phyloP scores from a whole-genome alignment of 2,888 invertebrate genomes.

The Schrankia costaestrigalis region DNA sequence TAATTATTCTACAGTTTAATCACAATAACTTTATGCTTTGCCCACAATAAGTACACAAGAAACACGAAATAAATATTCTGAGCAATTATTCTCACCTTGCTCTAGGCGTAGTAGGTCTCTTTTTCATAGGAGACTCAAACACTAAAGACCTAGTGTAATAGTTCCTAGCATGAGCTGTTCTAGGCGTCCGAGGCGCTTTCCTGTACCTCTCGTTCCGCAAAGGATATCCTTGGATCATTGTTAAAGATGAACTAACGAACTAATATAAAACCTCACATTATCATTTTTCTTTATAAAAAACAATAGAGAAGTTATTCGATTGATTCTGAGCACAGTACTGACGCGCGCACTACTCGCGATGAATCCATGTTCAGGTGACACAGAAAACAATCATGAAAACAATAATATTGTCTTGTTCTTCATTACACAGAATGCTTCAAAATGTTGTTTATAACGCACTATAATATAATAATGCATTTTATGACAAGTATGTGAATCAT shows the following conservation, averaged over 20 bases:
- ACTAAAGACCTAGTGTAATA: constrained; percentile 63
- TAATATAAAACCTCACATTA: constrained; percentile 15
- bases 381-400: constrained; percentile 69
- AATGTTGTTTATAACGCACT: no score
- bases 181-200: constrained; percentile 51
- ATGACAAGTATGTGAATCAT: no score
- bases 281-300: constrained; percentile 25
- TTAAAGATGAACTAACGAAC: no score
- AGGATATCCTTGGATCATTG: constrained; percentile 57
- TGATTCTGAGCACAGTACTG: constrained; percentile 35
- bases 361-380: constrained; percentile 54
- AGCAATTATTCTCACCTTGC: constrained; percentile 47
- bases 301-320: constrained; percentile 20
- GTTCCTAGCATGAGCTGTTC: constrained; percentile 55
- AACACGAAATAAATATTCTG: no score
- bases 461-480: no score
- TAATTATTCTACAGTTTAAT: no score
- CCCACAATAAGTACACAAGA: no score
- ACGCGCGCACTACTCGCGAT: constrained; percentile 39
- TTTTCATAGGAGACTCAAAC: constrained; percentile 41
- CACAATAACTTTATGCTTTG: no score
- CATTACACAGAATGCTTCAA: constrained; percentile 47
- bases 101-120: constrained; percentile 32
- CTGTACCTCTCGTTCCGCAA: constrained; percentile 55
- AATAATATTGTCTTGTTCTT: constrained; percentile 65